phyloP scores from a whole-genome alignment of 2,113 vertebrate species.

The Rafetus swinhoei region DNA sequence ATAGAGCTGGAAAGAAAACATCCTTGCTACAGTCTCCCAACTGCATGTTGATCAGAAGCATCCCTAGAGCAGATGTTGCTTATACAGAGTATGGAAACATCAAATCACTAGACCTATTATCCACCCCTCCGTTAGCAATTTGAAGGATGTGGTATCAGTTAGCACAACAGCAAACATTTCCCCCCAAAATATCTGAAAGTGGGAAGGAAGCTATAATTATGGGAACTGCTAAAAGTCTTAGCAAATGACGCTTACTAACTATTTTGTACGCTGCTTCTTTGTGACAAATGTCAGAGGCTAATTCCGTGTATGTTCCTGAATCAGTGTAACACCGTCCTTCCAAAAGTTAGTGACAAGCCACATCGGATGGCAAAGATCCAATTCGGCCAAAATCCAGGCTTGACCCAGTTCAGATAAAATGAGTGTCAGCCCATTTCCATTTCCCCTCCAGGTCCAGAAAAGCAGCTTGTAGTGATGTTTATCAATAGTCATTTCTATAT shows the following conservation, averaged over 20 bases:
- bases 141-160: conserved; percentile 69
- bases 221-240: conserved; percentile 73
- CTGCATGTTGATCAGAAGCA: conserved; percentile 75
- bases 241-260: conserved; percentile 78
- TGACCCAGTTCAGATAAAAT: accelerated
- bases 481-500: not conserved
- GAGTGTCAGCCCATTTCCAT: not conserved
- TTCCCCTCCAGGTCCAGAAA: accelerated
- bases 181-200: conserved; percentile 56
- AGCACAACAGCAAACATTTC: conserved; percentile 69
- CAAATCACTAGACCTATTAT: conserved; percentile 71
- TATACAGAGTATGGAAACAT: conserved; percentile 46
- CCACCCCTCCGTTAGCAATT: conserved; percentile 69
- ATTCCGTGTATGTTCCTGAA: conserved; percentile 63
- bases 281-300: conserved; percentile 77
- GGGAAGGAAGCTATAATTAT: conserved; percentile 70
- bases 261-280: conserved; percentile 71
- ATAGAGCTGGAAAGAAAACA: conserved; percentile 73
- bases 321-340: conserved; percentile 47
- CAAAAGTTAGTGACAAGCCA: not conserved
- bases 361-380: not conserved
- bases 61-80: conserved; percentile 73
- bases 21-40: conserved; percentile 64
- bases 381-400: not conserved
- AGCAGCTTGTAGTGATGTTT: not conserved